Conservation (phyloP, 2,113 vertebrate genomes). For the Merops nubicus region DNA sequence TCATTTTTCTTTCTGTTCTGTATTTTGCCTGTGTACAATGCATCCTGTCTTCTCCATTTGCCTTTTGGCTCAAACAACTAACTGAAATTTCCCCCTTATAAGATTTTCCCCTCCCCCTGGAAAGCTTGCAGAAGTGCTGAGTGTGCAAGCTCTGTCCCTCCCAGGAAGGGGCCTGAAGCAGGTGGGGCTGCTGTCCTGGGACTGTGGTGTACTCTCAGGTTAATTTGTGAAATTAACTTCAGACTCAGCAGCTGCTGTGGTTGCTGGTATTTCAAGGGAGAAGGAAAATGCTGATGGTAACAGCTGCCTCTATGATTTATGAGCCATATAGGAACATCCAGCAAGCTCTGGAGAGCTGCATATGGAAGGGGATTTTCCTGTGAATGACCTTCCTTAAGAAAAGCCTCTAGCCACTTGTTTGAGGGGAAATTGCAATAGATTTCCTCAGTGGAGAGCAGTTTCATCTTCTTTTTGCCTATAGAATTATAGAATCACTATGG, state of each 20-base stretch:
- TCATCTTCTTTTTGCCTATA: not conserved
- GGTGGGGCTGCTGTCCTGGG: constrained; percentile 24
- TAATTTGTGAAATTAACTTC: constrained; percentile 61
- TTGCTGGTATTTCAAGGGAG: not conserved
- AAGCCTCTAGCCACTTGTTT: not conserved
- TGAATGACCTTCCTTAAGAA: not conserved
- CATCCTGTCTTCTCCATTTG: not conserved
- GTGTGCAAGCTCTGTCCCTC: not conserved
- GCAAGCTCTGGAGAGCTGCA: constrained; percentile 5
- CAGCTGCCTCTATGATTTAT: constrained; percentile 61
- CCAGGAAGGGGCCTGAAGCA: not conserved
- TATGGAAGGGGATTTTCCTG: constrained; percentile 42
- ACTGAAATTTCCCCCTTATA: not conserved
- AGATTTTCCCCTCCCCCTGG: not conserved
- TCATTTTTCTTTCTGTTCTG: not conserved
- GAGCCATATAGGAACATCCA: not conserved
- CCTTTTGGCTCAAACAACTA: not conserved
- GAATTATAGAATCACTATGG: no score
- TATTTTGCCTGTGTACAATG: not conserved
- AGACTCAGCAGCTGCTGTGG: constrained; percentile 47
- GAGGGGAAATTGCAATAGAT: not conserved
- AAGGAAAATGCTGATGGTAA: constrained; percentile 58
- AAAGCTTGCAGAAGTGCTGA: constrained; percentile 37
- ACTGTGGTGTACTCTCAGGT: constrained; percentile 27
- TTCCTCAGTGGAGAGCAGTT: not conserved